These are phyloP conservation scores for Mamestra configurata DNA, from an alignment of 1,140 invertebrate species.

Conservation along the genomic window DNA sequence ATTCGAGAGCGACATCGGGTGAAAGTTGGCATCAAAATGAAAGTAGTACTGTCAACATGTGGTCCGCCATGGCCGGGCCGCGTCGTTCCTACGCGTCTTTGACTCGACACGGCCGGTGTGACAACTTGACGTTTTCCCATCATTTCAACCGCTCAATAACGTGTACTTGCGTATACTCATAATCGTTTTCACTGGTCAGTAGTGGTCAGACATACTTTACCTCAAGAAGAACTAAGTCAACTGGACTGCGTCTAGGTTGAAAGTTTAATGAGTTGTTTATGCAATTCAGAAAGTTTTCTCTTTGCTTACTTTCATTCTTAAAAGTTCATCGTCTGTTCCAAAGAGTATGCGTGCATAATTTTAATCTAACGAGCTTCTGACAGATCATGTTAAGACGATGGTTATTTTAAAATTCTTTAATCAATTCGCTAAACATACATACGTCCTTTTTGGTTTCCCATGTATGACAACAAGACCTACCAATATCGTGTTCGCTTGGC, in stretches of 20 bases:
- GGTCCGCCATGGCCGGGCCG: constrained; percentile 61
- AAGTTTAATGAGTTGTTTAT: constrained; percentile 27
- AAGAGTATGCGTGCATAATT: background rate
- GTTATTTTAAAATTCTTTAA: too few relatives aligned
- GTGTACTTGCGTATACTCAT: constrained; percentile 46
- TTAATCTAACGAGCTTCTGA: background rate
- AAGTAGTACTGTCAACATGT: constrained; percentile 83
- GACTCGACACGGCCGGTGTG: constrained; percentile 60
- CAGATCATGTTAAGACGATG: background rate
- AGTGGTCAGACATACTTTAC: constrained; percentile 27
- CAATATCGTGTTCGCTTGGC: background rate
- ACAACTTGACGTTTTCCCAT: constrained; percentile 79
- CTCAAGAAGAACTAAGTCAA: constrained; percentile 32
- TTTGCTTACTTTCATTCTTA: constrained; percentile 17
- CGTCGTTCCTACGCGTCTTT: constrained; percentile 56
- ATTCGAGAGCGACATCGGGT: constrained; percentile 75
- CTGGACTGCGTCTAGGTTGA: constrained; percentile 19
- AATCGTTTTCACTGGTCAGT: constrained; percentile 20
- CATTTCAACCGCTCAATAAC: constrained; percentile 72
- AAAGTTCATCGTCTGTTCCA: background rate
- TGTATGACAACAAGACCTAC: too few relatives aligned
- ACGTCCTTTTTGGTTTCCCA: too few relatives aligned
- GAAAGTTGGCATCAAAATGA: constrained; percentile 85
- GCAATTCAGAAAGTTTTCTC: constrained; percentile 16
- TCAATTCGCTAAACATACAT: background rate